Conservation (phyloP, 2,797 vertebrate species). For the Pteropus rufus region DNA sequence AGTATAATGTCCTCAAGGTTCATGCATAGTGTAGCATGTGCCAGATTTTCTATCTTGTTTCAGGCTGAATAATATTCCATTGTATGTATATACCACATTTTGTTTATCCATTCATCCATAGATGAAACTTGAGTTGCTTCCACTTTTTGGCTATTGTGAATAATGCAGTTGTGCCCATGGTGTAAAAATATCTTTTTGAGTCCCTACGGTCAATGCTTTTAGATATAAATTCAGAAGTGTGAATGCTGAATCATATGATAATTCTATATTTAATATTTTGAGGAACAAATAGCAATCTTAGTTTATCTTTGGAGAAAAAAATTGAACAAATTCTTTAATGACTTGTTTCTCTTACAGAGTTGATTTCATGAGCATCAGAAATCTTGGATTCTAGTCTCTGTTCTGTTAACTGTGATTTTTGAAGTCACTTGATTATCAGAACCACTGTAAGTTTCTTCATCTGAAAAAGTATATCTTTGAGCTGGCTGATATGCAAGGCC, state of each 20-base stretch:
- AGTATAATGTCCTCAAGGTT: background rate
- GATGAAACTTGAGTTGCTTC: background rate
- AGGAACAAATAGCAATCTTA: background rate
- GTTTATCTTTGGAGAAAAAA: constrained; percentile 21
- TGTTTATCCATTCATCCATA: background rate
- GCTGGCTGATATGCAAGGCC: background rate
- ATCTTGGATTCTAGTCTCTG: background rate
- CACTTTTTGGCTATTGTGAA: background rate
- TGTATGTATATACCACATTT: background rate
- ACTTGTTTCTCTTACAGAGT: background rate
- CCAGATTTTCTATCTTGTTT: background rate
- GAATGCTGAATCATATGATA: background rate
- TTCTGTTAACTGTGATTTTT: background rate
- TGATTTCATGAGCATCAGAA: background rate
- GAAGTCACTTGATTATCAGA: background rate
- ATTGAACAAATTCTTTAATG: background rate
- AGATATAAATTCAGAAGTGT: background rate
- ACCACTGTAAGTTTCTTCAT: background rate
- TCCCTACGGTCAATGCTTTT: background rate
- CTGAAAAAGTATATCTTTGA: constrained; percentile 18
- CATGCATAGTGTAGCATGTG: background rate
- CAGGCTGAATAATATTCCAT: background rate
- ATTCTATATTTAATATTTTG: constrained; percentile 4
- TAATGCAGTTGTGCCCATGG: background rate
- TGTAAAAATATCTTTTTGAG: background rate